Evolutionary conservation across 2,797 vertebrate species (phyloP).

Genomic region (Nannoperca obscura): DNA sequence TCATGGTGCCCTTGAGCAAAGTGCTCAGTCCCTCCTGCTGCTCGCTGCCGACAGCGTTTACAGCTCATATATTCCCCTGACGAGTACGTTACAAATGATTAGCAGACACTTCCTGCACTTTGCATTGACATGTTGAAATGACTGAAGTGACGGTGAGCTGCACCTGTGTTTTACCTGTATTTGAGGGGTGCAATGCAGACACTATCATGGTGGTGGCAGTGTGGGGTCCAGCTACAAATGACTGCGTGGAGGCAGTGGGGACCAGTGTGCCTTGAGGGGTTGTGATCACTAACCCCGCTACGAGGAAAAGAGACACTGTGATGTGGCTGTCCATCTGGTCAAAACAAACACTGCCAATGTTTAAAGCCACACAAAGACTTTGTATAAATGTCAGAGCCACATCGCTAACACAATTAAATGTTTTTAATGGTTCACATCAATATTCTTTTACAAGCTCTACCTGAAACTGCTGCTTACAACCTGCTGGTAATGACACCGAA

Average conservation of each 20-base stretch:
- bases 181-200: conserved; percentile 91
- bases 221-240: conserved; percentile 85
- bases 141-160: not conserved
- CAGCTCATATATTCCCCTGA: not conserved
- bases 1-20: not conserved
- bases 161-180: conserved; percentile 84
- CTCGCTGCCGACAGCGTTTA: not conserved
- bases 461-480: not conserved
- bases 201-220: conserved; percentile 93
- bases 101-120: not conserved
- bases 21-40: not conserved
- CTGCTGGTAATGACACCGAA: not conserved
- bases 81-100: not conserved
- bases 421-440: not conserved
- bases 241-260: conserved; percentile 93
- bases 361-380: conserved; percentile 7
- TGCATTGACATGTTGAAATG: not conserved
- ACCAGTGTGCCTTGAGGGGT: conserved; percentile 95
- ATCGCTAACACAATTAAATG: not conserved
- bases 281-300: conserved; percentile 95
- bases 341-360: conserved; percentile 15
- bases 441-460: not conserved
- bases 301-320: conserved; percentile 71
- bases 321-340: conserved; percentile 23
- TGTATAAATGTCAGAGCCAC: not conserved